A percentile compares a stretch with the other conserved stretches of the same genome.
phyloP scores from a whole-genome alignment of 2,888 invertebrate species.

The Tetragnatha montana region DNA sequence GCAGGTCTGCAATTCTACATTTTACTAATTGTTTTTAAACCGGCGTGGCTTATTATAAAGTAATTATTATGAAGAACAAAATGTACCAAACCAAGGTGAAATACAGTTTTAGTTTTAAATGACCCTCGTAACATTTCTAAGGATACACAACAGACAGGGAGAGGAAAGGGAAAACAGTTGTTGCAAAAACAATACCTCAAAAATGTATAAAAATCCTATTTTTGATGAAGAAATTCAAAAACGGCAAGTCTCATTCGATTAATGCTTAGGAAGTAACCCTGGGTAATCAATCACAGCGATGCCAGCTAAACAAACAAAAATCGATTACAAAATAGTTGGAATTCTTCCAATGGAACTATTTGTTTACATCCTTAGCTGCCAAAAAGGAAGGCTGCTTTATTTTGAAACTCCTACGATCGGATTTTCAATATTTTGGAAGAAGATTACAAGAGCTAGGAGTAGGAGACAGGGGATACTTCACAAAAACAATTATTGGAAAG shows the following conservation, averaged over 20 bases:
- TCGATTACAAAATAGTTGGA: not conserved
- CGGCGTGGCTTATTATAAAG: no score
- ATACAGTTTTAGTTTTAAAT: no score
- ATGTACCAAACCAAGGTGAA: no score
- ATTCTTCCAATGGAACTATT: not conserved
- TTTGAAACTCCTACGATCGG: not conserved
- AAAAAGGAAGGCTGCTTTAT: not conserved
- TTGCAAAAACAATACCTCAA: no score
- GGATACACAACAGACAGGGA: no score
- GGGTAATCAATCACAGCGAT: not conserved
- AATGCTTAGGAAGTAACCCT: not conserved
- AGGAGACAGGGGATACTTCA: no score
- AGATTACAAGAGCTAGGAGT: not conserved
- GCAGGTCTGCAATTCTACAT: no score
- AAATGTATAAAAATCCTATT: not conserved
- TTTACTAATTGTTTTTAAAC: no score
- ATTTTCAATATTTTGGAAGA: not conserved
- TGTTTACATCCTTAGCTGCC: not conserved
- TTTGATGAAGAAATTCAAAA: not conserved
- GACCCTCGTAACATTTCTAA: no score
- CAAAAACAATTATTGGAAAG: not conserved
- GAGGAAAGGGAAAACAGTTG: no score
- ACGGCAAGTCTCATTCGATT: not conserved
- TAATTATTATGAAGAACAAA: no score
- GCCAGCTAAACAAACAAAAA: not conserved